Percentiles rank a stretch among this genome's conserved stretches.
phyloP scores from a whole-genome alignment of 2,888 invertebrate species.

The Augiades crinisus region DNA sequence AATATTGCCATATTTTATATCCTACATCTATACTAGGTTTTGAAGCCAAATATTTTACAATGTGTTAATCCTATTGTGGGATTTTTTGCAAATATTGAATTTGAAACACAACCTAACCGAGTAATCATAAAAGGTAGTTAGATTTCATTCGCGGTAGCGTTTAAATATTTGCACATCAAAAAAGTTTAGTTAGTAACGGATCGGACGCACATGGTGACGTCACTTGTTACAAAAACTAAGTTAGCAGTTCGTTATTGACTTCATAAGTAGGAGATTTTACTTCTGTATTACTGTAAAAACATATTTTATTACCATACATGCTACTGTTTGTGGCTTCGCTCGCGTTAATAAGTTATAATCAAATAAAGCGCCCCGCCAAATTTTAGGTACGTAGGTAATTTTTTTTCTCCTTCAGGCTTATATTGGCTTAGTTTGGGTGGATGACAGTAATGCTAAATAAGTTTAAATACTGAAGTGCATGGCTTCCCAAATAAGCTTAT shows the following conservation, averaged over 20 bases:
- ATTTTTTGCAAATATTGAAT: neutral
- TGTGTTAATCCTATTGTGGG: too few relatives aligned
- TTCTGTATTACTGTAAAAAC: neutral
- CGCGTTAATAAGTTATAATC: too few relatives aligned
- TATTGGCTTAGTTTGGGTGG: too few relatives aligned
- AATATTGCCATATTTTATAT: too few relatives aligned
- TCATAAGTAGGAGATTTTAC: neutral
- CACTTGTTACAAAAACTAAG: slow-evolving; percentile 7
- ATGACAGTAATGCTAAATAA: too few relatives aligned
- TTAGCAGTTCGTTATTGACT: neutral
- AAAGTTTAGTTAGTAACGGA: slow-evolving; percentile 6
- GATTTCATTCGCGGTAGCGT: neutral
- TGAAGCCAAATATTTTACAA: neutral
- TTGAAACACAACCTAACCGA: neutral
- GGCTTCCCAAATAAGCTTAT: too few relatives aligned
- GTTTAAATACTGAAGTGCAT: too few relatives aligned
- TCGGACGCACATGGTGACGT: slow-evolving; percentile 2
- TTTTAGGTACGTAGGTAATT: too few relatives aligned
- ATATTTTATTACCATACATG: neutral
- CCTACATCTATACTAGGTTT: too few relatives aligned
- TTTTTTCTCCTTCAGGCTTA: too few relatives aligned
- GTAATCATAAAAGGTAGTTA: slow-evolving; percentile 1
- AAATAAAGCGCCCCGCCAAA: too few relatives aligned
- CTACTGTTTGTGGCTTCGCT: too few relatives aligned
- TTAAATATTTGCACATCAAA: slow-evolving; percentile 6